These are phyloP conservation scores for Heliopora coerulea DNA, from an alignment of 92 coral and sea anemone species.

Conservation along the genomic window DNA sequence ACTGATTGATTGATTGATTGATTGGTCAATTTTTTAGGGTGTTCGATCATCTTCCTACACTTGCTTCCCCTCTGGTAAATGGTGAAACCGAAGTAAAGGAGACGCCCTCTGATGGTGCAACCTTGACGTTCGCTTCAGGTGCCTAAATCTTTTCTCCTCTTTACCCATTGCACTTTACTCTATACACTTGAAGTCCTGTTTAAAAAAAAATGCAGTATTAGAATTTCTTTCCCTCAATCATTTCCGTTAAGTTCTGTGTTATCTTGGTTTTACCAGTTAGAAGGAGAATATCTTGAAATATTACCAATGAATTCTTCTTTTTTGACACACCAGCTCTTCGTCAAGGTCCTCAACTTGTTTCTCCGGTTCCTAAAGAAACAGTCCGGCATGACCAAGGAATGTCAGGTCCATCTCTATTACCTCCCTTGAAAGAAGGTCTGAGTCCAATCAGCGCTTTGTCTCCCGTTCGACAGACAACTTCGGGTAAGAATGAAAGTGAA, in stretches of 20 bases:
- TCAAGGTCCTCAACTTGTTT: constrained; percentile 58
- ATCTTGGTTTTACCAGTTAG: neutral
- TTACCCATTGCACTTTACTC: too few relatives aligned
- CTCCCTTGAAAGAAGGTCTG: constrained; percentile 28
- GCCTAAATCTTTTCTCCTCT: neutral
- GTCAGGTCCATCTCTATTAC: constrained; percentile 7
- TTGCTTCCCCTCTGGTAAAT: constrained; percentile 84
- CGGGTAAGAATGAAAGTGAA: neutral
- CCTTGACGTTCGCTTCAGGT: constrained; percentile 98
- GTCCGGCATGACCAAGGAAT: constrained; percentile 24
- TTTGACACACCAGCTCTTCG: constrained; percentile 65
- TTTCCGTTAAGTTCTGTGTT: neutral
- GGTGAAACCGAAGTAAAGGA: constrained; percentile 51
- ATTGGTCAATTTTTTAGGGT: constrained; percentile 63
- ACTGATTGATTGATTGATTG: neutral
- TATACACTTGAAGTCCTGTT: too few relatives aligned
- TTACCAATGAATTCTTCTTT: neutral
- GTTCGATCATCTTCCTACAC: constrained; percentile 81
- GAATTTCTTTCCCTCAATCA: too few relatives aligned
- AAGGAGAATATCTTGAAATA: too few relatives aligned
- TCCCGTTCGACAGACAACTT: constrained; percentile 4
- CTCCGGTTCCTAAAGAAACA: constrained; percentile 46
- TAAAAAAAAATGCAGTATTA: too few relatives aligned
- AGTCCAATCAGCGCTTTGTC: constrained; percentile 12
- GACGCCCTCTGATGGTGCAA: constrained; percentile 87